Evolutionary conservation across 2,113 vertebrate genomes (phyloP), one percentile per base, ranked within the genome.

Genomic region (Uria lomvia): DNA sequence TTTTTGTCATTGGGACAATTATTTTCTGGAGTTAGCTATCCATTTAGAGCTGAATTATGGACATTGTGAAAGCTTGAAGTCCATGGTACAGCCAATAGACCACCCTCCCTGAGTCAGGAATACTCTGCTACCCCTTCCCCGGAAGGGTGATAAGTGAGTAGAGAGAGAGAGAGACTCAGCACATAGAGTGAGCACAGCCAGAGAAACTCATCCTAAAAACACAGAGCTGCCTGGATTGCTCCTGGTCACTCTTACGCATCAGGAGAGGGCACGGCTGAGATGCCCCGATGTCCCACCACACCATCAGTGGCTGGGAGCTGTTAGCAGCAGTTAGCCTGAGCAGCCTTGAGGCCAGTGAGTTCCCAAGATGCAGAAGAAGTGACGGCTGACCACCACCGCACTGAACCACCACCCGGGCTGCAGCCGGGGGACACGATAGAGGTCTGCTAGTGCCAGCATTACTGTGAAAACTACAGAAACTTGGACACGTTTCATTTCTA

Each of bases 401-500:
- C n/a, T 43, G 59, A 79, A 21, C 26, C 42, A 21, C 26, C 42
- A 62, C 12, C 26, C 47, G 32, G 45, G 40, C 50, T 78, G 59
- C 21, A 34, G 24, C 34, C 49, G 40, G 6, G 14, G 26, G 62
- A 36, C 40, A 5, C 8, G 34, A 40, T 1, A 42, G 60, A 74
- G 20, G 11, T 60, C 26, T 67, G 30, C 29, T 75, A 53, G 30
- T 32, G 14, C 10, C 45, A 80, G 11, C 7, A 20, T 42, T 49
- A 21, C 59, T 29, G n/a, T 50, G 63, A 56, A 88, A 63, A 38
- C 17, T 49, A 52, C 45, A 67, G 72, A 72, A 66, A 66, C 8
- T 4, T 21, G 70, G 52, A 32, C 8, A n/a, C 0, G 0, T 42
- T 79, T 60, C n/a, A 49, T 1, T 47, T 84, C 15, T 16, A 40